phyloP scores from a whole-genome alignment of 2,113 vertebrate genomes.

The Bubo scandiacus region DNA sequence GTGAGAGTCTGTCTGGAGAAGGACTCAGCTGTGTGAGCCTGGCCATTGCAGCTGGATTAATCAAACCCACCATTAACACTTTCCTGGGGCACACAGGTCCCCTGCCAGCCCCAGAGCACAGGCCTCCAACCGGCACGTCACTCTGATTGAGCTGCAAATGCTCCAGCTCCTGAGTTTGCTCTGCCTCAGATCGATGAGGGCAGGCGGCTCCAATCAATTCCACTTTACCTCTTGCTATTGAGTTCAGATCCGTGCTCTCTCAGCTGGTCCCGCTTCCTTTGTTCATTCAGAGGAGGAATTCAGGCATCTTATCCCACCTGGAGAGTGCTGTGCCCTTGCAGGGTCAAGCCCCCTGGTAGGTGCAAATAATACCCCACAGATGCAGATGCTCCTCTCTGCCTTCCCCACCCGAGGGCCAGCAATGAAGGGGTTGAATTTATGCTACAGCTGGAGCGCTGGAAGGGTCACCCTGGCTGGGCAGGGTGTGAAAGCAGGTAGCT shows the following conservation, averaged over 20 bases:
- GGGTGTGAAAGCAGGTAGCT: background rate
- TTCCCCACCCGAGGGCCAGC: background rate
- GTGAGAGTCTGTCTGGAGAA: background rate
- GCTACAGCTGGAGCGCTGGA: background rate
- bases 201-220: slow-evolving; percentile 36
- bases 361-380: background rate
- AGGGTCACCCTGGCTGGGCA: background rate
- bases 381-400: background rate
- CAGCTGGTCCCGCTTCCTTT: background rate
- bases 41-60: background rate
- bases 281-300: background rate
- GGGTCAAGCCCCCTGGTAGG: background rate
- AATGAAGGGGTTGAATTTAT: background rate
- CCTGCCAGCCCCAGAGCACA: background rate
- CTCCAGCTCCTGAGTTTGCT: slow-evolving; percentile 6
- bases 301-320: background rate
- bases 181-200: slow-evolving; percentile 11
- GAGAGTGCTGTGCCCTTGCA: background rate
- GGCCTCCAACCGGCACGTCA: rapidly evolving
- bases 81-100: background rate
- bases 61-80: slow-evolving; percentile 18
- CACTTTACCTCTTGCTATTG: background rate
- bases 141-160: slow-evolving; percentile 51
- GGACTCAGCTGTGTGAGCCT: background rate
- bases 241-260: background rate